Conservation (phyloP, 2,888 invertebrate species). For the Brachyopa scutellaris region DNA sequence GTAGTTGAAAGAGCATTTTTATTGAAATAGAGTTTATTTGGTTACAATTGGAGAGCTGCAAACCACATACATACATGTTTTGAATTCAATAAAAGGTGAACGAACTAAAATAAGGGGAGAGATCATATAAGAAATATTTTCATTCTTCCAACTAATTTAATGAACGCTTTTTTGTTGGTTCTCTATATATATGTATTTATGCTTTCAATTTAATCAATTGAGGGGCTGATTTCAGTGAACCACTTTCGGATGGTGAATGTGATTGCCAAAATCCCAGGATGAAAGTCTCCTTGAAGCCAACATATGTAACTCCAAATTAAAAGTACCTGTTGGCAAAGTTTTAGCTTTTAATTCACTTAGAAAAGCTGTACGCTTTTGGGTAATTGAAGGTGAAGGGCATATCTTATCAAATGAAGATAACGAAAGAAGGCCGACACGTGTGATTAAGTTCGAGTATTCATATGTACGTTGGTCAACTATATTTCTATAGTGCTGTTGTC, state of each 20-base stretch:
- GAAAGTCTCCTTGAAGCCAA: neutral
- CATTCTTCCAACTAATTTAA: constrained; percentile 5
- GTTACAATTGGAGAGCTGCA: constrained; percentile 45
- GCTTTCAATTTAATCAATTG: constrained; percentile 9
- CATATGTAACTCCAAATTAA: neutral
- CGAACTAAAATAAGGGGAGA: constrained; percentile 9
- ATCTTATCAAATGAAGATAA: constrained; percentile 2
- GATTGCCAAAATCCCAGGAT: constrained; percentile 15
- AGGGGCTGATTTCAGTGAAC: constrained; percentile 1
- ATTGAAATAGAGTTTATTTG: constrained; percentile 49
- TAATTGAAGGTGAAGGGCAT: constrained; percentile 34
- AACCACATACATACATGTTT: constrained; percentile 19
- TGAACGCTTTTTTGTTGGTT: neutral
- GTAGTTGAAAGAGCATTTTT: constrained; percentile 17
- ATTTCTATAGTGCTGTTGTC: too few relatives aligned
- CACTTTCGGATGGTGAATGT: constrained; percentile 9
- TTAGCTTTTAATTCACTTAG: constrained; percentile 36
- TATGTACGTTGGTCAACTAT: neutral
- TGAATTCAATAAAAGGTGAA: constrained; percentile 44
- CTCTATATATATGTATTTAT: neutral
- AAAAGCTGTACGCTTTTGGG: neutral
- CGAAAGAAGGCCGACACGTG: neutral
- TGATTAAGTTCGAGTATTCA: neutral
- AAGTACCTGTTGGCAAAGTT: constrained; percentile 20
- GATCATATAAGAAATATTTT: neutral